Evolutionary conservation across 2,797 vertebrate genomes (phyloP), one percentile per base, ranked within the genome.

Genomic region (Echeneis naucrates): DNA sequence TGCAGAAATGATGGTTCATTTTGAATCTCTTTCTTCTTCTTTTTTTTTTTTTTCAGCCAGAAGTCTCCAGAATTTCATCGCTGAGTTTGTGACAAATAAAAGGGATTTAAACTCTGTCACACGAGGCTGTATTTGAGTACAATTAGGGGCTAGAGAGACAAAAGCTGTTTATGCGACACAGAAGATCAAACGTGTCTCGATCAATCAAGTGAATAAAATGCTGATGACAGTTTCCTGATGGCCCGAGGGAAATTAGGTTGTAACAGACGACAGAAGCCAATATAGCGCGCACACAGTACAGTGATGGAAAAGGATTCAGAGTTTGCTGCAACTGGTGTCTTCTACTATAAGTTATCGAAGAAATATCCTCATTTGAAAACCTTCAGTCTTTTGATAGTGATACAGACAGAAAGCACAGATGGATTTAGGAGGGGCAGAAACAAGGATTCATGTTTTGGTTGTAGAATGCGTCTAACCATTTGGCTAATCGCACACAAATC

Each of bases 161-260:
- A 44, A 26, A 44, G 21, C 17, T 48, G 62, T 54, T 85, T 35
- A 48, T 48, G 66, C 52, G 1, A 42, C 55, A 26, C 40, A 35
- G 68, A 70, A 65, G 76, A 70, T 80, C 52, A 70, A 73, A 79
- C 73, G 48, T 30, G 69, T 53, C 74, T 77, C 72, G 71, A 85
- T 82, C 72, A 75, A 68, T 87, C 77, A 74, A 78, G 71, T 68
- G 78, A 75, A 63, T 77, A 75, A 86, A 82, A 79, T 72, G 71
- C 19, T 71, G 62, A 78, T 85, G 78, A 71, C 78, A 73, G 67
- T 75, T 70, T 68, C 40, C 51, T 76, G 64, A 71, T 74, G 72
- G 53, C 80, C 50, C 47, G 37, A 74, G 75, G 75, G 81, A 78
- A 78, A 77, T 77, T 62, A 74, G 66, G 64, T 60, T 70, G 69